Percentiles rank a stretch among this genome's conserved stretches.
phyloP scores from a whole-genome alignment of 1,140 invertebrate genomes.

The Acromyrmex echinatior region DNA sequence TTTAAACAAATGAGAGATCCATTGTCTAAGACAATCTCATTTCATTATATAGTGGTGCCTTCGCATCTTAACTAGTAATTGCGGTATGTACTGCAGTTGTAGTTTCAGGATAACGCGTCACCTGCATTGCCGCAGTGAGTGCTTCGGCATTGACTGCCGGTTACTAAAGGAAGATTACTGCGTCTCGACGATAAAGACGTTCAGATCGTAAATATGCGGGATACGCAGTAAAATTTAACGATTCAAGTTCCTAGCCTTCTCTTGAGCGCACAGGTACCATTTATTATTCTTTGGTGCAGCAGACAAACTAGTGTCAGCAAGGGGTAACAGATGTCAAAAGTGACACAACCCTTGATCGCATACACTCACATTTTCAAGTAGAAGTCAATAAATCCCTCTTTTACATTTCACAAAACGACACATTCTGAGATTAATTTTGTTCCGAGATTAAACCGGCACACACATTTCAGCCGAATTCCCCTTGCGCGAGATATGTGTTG shows the following conservation, averaged over 20 bases:
- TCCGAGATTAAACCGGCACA: conserved; percentile 40
- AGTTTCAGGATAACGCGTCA: conserved; percentile 67
- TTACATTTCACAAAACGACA: conserved; percentile 43
- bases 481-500: conserved; percentile 23
- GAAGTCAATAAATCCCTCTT: conserved; percentile 65
- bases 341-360: conserved; percentile 55
- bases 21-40: not conserved
- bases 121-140: conserved; percentile 65
- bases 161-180: conserved; percentile 35
- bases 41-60: not conserved
- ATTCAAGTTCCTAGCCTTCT: conserved; percentile 67
- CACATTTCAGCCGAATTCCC: conserved; percentile 56
- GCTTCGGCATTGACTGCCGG: conserved; percentile 60
- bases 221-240: conserved; percentile 78
- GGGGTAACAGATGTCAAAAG: conserved; percentile 75
- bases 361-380: conserved; percentile 56
- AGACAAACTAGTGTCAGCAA: too few relatives aligned
- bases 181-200: conserved; percentile 55
- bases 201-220: conserved; percentile 73
- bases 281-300: not conserved
- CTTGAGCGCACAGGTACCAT: conserved; percentile 2
- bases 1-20: not conserved
- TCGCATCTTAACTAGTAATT: conserved; percentile 2
- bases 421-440: conserved; percentile 64
- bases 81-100: conserved; percentile 31